Evolutionary conservation across 2,888 invertebrate genomes (phyloP).

Genomic region (Busseola fusca): DNA sequence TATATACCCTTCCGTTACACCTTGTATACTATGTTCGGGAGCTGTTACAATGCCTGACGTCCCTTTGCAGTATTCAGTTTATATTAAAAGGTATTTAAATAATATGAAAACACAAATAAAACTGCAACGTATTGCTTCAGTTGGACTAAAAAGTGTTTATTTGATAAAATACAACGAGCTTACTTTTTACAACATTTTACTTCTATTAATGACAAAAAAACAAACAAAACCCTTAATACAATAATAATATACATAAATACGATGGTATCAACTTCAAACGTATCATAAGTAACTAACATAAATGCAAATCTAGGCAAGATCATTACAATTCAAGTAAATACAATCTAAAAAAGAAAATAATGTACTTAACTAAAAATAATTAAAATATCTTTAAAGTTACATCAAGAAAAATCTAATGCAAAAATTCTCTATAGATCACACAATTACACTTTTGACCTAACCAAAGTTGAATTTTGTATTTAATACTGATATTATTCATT

Average conservation of each 20-base stretch:
- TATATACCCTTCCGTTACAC: too few relatives aligned
- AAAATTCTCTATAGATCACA: conserved; percentile 87
- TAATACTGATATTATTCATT: conserved; percentile 87
- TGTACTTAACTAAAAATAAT: conserved; percentile 71
- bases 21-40: too few relatives aligned
- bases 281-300: conserved; percentile 85
- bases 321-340: conserved; percentile 83
- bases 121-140: conserved; percentile 86
- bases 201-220: conserved; percentile 88
- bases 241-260: conserved; percentile 89
- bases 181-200: conserved; percentile 90
- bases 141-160: conserved; percentile 90
- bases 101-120: conserved; percentile 73
- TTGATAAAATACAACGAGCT: conserved; percentile 90
- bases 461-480: conserved; percentile 88
- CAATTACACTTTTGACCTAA: conserved; percentile 87
- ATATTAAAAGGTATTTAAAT: conserved; percentile 4
- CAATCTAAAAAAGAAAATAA: conserved; percentile 77
- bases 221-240: conserved; percentile 88
- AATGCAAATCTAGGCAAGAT: conserved; percentile 89
- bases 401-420: conserved; percentile 82
- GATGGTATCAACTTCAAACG: conserved; percentile 88
- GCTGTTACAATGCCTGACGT: too few relatives aligned
- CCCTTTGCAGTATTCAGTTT: neutral
- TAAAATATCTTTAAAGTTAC: conserved; percentile 80